Base-by-base conservation (phyloP, 1,140 invertebrate species). In the Hyles vespertilio region DNA sequence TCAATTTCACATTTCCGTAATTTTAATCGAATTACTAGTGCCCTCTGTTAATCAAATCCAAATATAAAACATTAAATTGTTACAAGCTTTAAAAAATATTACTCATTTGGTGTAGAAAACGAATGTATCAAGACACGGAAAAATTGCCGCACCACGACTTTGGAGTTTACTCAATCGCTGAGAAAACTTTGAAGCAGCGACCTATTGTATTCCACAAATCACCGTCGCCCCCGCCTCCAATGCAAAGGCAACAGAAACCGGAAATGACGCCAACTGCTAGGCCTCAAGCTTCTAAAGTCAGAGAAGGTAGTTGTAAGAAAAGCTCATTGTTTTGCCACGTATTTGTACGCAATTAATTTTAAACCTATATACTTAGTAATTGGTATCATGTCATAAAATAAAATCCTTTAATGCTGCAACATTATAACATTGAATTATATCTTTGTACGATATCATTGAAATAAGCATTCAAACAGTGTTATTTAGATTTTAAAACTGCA, bases 91-190 rank as follows among this genome's bases (percentile, higher is more conserved):
- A 5, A 40, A 5, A 8, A 40, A 40, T 40, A 40, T 40, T 40
- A 40, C 36, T 22, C 22, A 68, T 76, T 71, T 73, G 51, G 67
- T 51, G 58, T 69, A 88, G 85, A 67, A 83, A 76, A 72, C 74
- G 73, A 43, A 61, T 56, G 12, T 83, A 66, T 56, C 70, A 79
- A 55, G 75, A 88, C 49, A 56, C 72, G 2, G 78, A 85, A 43
- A 84, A 69, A 61, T 54, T 87, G 12, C 84, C 82, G 10, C 61
- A 40, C 0, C 85, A 89, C 55, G 68, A 79, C 34, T 84, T 67
- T 61, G 85, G 85, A 5, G 58, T 89, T 7, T 89, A 89, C 62
- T 89, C 85, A 1, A 79, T 79, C n/a, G 67, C 72, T 33, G 76
- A 85, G 43, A 84, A 77, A 59, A 60, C 58, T 22, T 53, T 59